These are phyloP conservation scores for Hippopotamus amphibius DNA, from an alignment of 2,113 vertebrate genomes.

Conservation along the genomic window DNA sequence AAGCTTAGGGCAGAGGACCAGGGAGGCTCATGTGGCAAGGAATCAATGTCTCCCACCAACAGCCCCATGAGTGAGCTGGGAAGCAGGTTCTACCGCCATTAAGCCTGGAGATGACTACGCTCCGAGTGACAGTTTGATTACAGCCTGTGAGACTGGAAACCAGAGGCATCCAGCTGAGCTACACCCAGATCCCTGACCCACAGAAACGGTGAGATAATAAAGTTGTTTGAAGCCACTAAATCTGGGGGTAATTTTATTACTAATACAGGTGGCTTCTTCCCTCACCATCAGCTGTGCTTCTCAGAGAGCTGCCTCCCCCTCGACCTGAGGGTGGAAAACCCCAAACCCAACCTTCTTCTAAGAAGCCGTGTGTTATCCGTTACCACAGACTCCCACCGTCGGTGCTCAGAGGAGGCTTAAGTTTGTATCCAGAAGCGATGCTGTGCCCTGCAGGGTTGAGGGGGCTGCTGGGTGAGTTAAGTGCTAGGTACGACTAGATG, in stretches of 20 bases:
- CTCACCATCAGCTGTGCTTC: background rate
- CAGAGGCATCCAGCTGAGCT: background rate
- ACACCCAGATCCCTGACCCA: background rate
- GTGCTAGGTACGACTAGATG: background rate
- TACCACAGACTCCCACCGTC: background rate
- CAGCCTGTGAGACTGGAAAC: background rate
- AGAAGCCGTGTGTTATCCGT: accelerated
- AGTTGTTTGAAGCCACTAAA: background rate
- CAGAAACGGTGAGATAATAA: background rate
- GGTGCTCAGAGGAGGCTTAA: background rate
- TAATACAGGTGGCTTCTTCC: background rate
- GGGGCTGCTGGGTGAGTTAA: background rate
- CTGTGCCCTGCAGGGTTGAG: background rate
- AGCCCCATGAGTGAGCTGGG: background rate
- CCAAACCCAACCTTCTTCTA: background rate
- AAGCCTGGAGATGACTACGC: background rate
- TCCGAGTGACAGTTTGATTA: background rate
- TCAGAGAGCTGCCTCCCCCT: background rate
- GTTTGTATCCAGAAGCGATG: background rate
- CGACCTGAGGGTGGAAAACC: background rate
- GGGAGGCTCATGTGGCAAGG: background rate
- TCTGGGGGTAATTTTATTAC: background rate
- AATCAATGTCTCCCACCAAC: background rate
- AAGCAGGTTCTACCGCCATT: background rate
- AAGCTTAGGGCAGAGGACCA: background rate